phyloP scores from a whole-genome alignment of 1,140 invertebrate genomes.

The Triops longicaudatus region DNA sequence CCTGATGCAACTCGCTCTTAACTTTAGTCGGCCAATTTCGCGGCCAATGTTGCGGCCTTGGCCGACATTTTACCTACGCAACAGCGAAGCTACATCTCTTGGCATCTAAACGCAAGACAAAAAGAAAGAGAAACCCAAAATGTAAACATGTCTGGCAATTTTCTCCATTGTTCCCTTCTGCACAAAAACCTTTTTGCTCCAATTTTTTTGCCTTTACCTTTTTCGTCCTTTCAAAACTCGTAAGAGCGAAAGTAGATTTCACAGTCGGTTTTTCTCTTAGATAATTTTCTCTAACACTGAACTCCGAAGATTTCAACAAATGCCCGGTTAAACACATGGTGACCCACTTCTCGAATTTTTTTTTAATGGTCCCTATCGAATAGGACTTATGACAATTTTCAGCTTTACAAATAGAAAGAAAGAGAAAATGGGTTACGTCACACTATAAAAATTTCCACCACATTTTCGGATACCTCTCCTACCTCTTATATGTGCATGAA shows the following conservation, averaged over 20 bases:
- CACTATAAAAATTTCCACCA: not conserved
- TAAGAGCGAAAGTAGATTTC: not conserved
- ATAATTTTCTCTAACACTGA: not conserved
- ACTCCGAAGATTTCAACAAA: not conserved
- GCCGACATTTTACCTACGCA: not conserved
- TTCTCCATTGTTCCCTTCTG: not conserved
- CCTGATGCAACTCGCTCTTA: not conserved
- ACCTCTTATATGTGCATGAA: not conserved
- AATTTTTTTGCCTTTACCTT: not conserved
- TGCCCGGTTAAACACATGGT: not conserved
- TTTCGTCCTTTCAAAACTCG: not conserved
- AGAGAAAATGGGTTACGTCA: not conserved
- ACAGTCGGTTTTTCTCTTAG: not conserved
- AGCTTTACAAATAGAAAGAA: not conserved
- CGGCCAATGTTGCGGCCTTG: constrained; percentile 13
- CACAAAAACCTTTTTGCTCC: not conserved
- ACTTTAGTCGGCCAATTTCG: not conserved
- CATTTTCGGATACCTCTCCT: not conserved
- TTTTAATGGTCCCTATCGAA: not conserved
- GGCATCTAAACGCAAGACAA: not conserved
- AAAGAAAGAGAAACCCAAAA: not conserved
- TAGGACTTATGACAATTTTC: not conserved
- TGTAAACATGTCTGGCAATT: not conserved
- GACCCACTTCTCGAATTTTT: not conserved
- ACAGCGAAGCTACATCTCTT: not conserved